Evolutionary conservation across 1,140 invertebrate species (phyloP), one percentile per base, ranked within the genome.

Genomic region (Drosophila repleta): DNA sequence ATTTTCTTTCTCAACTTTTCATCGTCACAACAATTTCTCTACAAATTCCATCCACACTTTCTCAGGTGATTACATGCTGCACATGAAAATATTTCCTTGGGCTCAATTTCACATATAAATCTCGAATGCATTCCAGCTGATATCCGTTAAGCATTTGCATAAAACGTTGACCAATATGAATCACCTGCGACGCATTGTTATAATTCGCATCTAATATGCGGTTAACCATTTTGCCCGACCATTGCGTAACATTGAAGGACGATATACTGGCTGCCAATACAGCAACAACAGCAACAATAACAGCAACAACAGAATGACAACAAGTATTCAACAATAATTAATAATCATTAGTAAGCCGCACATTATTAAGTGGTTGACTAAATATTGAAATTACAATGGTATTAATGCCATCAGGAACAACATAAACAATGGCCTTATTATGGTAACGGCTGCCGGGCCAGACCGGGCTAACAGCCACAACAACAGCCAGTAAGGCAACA

Each of bases 291-390:
- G 45, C 11, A 39, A 35, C 11, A 10, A 29, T 41, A 32, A 26
- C 51, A 39, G 37, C 49, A 32, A 35, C 52, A 41, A 51, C 64
- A 49, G 45, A 84, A 64, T 67, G 35, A 71, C 72, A 53, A 79
- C 62, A 69, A 74, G 58, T 69, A 79, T 87, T 79, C 62, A 79
- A 66, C 83, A 83, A 88, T 88, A 87, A 87, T 87, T 87, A 87
- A 87, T 87, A 87, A 87, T 79, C 83, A 87, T 87, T 88, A 88
- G 79, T 74, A 83, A 76, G 83, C 83, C 83, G 74, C 81, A 88
- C 83, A 88, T 83, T 88, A 87, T 88, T 70, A 87, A 87, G 83
- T 87, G 83, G 83, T 74, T 66, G 83, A 88, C 83, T 87, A 88
- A 87, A 87, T 87, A 87, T 87, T 87, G 83, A 87, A 88, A 87